phyloP scores from a whole-genome alignment of 2,888 invertebrate species.

The Bedellia somnulentella region DNA sequence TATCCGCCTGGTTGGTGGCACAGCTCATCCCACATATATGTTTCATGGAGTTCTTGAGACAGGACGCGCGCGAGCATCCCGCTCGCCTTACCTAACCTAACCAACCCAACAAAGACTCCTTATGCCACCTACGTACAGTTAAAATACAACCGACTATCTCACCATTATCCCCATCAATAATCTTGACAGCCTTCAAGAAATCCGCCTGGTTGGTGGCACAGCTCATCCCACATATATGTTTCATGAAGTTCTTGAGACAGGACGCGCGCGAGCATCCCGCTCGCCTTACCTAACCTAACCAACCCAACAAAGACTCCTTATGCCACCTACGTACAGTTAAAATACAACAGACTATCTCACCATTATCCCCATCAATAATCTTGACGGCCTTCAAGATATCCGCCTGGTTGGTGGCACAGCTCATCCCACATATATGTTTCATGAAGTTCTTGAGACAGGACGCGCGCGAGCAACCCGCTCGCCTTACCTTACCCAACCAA shows the following conservation, averaged over 20 bases:
- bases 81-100: no score
- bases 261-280: slow-evolving; percentile 85
- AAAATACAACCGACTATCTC: no score
- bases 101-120: no score
- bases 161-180: not conserved
- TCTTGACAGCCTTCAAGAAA: slow-evolving; percentile 66
- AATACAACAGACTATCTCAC: no score
- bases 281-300: no score
- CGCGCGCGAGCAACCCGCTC: slow-evolving; percentile 84
- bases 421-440: slow-evolving; percentile 80
- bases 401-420: slow-evolving; percentile 79
- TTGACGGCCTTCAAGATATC: slow-evolving; percentile 66
- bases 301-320: no score
- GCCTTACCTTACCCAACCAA: no score
- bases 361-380: not conserved
- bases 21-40: slow-evolving; percentile 88
- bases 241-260: slow-evolving; percentile 81
- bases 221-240: slow-evolving; percentile 82
- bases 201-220: slow-evolving; percentile 77
- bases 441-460: slow-evolving; percentile 85
- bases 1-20: slow-evolving; percentile 73
- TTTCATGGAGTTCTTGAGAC: slow-evolving; percentile 78
- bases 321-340: no score
- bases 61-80: no score
- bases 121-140: no score